phyloP scores from a whole-genome alignment of 1,140 invertebrate genomes.

The Radopholus similis region DNA sequence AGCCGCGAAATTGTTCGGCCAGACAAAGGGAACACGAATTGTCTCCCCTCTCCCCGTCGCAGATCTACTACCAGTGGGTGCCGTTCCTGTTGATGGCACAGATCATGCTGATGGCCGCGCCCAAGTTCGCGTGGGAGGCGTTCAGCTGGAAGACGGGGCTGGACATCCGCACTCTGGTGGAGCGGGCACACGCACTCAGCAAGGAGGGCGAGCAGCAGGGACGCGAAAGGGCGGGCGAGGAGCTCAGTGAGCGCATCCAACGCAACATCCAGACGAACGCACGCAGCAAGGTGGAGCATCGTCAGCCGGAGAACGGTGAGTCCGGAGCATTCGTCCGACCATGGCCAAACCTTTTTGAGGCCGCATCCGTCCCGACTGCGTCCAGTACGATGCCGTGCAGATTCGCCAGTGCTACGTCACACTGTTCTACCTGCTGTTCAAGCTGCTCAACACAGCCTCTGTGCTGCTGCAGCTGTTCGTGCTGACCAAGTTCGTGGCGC shows the following conservation, averaged over 20 bases:
- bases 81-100: slow-evolving; percentile 31
- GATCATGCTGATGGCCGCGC: slow-evolving; percentile 26
- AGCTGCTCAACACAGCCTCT: not conserved
- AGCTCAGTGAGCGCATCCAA: not conserved
- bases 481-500: slow-evolving; percentile 62
- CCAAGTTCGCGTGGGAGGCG: slow-evolving; percentile 31
- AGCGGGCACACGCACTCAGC: not conserved
- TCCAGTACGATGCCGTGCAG: not conserved
- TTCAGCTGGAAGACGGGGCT: slow-evolving; percentile 31
- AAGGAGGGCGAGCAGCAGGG: not conserved
- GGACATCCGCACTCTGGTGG: slow-evolving; percentile 6
- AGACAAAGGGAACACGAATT: too few species aligned
- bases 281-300: not conserved
- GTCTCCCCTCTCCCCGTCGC: too few species aligned
- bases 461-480: slow-evolving; percentile 29
- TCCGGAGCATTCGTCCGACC: not conserved
- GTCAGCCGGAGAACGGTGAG: not conserved
- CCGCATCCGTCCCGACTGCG: not conserved
- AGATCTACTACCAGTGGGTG: slow-evolving; percentile 42
- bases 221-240: not conserved
- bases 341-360: not conserved
- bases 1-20: slow-evolving; percentile 14
- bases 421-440: not conserved
- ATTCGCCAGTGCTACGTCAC: not conserved
- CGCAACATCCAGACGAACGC: not conserved